phyloP scores from a whole-genome alignment of 2,888 invertebrate genomes.

The Stenolophus ochropezus region DNA sequence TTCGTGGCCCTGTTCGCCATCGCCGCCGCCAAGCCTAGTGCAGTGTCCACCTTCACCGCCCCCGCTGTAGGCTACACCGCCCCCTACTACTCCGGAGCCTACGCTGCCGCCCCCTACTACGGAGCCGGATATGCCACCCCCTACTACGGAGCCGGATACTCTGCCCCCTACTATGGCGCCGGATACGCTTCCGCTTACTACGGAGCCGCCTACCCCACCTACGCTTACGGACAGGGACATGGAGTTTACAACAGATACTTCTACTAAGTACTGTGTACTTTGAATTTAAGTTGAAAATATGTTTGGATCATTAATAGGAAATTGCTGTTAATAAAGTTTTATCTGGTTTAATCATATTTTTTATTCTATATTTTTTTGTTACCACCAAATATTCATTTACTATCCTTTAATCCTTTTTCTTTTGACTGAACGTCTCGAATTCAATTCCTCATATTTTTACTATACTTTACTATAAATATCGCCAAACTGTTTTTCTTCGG shows the following conservation, averaged over 20 bases:
- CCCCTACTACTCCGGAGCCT: constrained; percentile 57
- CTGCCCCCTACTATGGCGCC: constrained; percentile 69
- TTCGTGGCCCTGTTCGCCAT: constrained; percentile 73
- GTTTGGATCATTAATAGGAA: constrained; percentile 27
- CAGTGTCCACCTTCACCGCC: background rate
- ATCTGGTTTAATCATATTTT: background rate
- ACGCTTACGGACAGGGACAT: constrained; percentile 64
- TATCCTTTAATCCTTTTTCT: background rate
- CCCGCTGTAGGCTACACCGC: constrained; percentile 26
- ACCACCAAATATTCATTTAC: too few species aligned
- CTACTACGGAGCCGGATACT: constrained; percentile 69
- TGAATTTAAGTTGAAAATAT: background rate
- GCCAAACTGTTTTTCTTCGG: too few species aligned
- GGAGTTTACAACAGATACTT: constrained; percentile 4
- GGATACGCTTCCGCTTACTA: constrained; percentile 69
- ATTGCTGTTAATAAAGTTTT: constrained; percentile 34
- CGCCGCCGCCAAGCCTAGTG: constrained; percentile 73
- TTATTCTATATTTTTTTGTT: background rate
- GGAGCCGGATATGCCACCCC: constrained; percentile 64
- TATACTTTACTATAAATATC: too few species aligned
- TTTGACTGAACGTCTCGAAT: background rate
- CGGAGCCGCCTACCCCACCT: constrained; percentile 72
- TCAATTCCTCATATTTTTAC: too few species aligned
- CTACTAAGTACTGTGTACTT: constrained; percentile 33
- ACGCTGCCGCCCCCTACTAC: constrained; percentile 66